Evolutionary conservation across 1,140 invertebrate species (phyloP).

Genomic region (Cheumatopsyche charites): DNA sequence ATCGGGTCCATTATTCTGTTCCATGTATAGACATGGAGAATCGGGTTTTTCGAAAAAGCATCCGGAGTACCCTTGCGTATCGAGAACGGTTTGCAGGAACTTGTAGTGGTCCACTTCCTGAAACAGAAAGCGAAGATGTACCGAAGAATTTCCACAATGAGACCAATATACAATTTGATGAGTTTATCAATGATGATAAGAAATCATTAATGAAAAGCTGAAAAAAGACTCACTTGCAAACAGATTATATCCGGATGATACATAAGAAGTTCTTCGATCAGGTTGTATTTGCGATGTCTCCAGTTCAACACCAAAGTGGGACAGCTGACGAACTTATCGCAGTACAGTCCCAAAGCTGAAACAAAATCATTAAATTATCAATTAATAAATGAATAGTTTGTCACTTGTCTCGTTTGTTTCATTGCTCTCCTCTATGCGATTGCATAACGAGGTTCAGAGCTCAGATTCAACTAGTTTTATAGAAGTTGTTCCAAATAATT

Average conservation of each 20-base stretch:
- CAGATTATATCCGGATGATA: constrained; percentile 76
- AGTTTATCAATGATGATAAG: not conserved
- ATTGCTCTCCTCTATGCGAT: too few species aligned
- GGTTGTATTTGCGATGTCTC: constrained; percentile 69
- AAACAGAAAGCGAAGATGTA: constrained; percentile 37
- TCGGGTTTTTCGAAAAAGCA: constrained; percentile 80
- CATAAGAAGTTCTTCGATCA: constrained; percentile 75
- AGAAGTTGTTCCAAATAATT: too few species aligned
- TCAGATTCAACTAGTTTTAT: too few species aligned
- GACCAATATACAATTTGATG: not conserved
- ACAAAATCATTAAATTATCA: constrained; percentile 37
- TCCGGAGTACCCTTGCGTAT: constrained; percentile 71
- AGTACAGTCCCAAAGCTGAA: constrained; percentile 72
- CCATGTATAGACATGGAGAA: constrained; percentile 77
- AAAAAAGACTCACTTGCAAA: constrained; percentile 64
- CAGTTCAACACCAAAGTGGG: constrained; percentile 74
- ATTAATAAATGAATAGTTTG: not conserved
- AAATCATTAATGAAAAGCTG: not conserved
- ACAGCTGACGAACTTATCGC: constrained; percentile 77
- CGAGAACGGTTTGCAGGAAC: constrained; percentile 68
- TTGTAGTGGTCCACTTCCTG: constrained; percentile 81
- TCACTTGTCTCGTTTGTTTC: too few species aligned
- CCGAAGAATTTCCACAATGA: too few species aligned
- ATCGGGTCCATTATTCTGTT: constrained; percentile 78
- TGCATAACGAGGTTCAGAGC: too few species aligned